Evolutionary conservation across 2,797 vertebrate genomes (phyloP).

Genomic region (Lepidocolaptes lacrymiger): DNA sequence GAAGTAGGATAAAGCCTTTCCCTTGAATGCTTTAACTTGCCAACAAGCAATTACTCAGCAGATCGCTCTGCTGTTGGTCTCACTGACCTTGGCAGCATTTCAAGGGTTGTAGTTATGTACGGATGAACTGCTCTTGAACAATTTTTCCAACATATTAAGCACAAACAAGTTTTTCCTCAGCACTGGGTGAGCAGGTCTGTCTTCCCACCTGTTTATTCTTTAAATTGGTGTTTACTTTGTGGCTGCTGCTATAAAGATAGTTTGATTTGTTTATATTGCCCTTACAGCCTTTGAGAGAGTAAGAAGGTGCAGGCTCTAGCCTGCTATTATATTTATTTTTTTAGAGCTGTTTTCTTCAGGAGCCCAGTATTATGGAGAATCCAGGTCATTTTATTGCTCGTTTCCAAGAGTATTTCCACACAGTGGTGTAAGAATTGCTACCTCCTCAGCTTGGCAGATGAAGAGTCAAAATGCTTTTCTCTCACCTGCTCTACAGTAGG

Average conservation of each 20-base stretch:
- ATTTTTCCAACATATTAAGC: conserved; percentile 58
- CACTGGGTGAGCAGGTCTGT: not conserved
- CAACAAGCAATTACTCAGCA: conserved; percentile 43
- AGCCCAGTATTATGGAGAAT: not conserved
- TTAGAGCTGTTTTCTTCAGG: conserved; percentile 13
- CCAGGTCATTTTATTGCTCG: not conserved
- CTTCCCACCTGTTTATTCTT: conserved; percentile 44
- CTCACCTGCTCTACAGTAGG: not conserved
- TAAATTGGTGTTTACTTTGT: conserved; percentile 33
- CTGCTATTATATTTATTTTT: conserved; percentile 32
- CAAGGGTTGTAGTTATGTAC: conserved; percentile 15
- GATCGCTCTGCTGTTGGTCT: conserved; percentile 17
- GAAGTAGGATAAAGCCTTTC: conserved; percentile 42
- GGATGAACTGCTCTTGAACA: conserved; percentile 33
- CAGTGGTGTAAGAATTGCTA: not conserved
- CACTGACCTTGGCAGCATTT: conserved; percentile 29
- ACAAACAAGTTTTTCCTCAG: conserved; percentile 43
- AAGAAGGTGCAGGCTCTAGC: not conserved
- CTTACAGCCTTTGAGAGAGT: conserved; percentile 8
- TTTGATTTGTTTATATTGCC: conserved; percentile 48
- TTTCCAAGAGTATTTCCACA: not conserved
- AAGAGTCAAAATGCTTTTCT: not conserved
- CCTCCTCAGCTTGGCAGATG: not conserved
- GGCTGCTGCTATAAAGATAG: conserved; percentile 1
- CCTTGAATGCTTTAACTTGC: conserved; percentile 46